Percentiles rank a stretch among this genome's conserved stretches.
Conservation (phyloP, 2,797 vertebrate genomes). For the Yasuhikotakia modesta region DNA sequence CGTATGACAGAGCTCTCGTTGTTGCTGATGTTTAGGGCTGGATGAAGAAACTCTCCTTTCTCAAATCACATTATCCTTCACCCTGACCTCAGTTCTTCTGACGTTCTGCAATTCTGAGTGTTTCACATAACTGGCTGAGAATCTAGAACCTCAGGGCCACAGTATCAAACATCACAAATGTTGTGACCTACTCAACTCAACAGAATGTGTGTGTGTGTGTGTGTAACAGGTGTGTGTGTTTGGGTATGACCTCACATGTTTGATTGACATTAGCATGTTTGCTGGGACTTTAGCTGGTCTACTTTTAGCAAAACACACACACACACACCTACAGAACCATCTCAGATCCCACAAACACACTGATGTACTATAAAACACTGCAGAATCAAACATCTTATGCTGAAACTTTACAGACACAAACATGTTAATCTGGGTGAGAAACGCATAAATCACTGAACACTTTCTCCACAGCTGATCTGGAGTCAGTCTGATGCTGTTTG, state of each 20-base stretch:
- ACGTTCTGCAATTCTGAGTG: neutral
- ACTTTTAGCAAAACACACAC: constrained; percentile 37
- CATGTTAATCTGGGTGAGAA: too few relatives aligned
- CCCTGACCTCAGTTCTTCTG: constrained; percentile 8
- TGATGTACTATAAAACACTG: constrained; percentile 15
- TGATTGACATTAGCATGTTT: constrained; percentile 54
- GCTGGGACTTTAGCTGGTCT: constrained; percentile 21
- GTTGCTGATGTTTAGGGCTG: constrained; percentile 39
- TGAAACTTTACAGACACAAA: too few relatives aligned
- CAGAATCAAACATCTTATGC: neutral
- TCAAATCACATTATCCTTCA: constrained; percentile 19
- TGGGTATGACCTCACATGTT: constrained; percentile 15
- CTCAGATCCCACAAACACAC: constrained; percentile 9
- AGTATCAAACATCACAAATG: neutral
- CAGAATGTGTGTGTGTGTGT: constrained; percentile 26
- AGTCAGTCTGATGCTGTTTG: too few relatives aligned
- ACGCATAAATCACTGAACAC: too few relatives aligned
- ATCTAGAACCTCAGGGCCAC: neutral
- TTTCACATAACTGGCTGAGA: neutral
- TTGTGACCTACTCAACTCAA: neutral
- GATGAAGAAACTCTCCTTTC: constrained; percentile 32
- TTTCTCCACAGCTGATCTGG: too few relatives aligned
- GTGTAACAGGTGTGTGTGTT: neutral
- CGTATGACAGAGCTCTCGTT: constrained; percentile 60
- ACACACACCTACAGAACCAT: too few relatives aligned